These are phyloP conservation scores for Nephotettix cincticeps DNA, from an alignment of 1,140 invertebrate genomes.

Conservation along the genomic window DNA sequence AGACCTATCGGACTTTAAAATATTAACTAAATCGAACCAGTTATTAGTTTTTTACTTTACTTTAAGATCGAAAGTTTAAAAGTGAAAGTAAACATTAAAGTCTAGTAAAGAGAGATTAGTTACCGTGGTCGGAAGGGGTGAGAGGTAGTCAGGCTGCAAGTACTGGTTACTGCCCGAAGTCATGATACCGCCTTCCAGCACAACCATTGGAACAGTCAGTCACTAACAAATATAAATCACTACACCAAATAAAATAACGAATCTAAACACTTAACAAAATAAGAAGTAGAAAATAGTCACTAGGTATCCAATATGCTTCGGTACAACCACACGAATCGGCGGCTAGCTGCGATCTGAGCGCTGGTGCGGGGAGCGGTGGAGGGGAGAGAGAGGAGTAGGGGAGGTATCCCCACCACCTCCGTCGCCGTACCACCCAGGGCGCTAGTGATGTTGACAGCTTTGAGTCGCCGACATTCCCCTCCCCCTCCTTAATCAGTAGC, in stretches of 20 bases:
- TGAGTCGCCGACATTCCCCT: conserved; percentile 43
- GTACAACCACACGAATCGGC: background rate
- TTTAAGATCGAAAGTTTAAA: too few species aligned
- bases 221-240: conserved; percentile 13
- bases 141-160: conserved; percentile 89
- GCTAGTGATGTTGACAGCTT: conserved; percentile 53
- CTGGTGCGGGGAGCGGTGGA: background rate
- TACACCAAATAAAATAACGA: conserved; percentile 14
- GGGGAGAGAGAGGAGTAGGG: background rate
- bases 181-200: conserved; percentile 87
- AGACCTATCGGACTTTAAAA: too few species aligned
- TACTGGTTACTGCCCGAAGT: conserved; percentile 87
- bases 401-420: conserved; percentile 37
- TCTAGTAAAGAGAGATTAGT: conserved; percentile 49
- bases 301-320: too few species aligned
- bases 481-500: conserved; percentile 36
- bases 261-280: conserved; percentile 11
- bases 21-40: too few species aligned
- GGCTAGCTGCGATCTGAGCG: conserved; percentile 16
- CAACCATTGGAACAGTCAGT: conserved; percentile 70
- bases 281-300: conserved; percentile 1
- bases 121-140: conserved; percentile 88
- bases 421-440: conserved; percentile 52
- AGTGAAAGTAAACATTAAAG: too few species aligned
- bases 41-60: too few species aligned